These are phyloP conservation scores for Andrena cerasifolii DNA, from an alignment of 1,140 invertebrate species.

Conservation along the genomic window DNA sequence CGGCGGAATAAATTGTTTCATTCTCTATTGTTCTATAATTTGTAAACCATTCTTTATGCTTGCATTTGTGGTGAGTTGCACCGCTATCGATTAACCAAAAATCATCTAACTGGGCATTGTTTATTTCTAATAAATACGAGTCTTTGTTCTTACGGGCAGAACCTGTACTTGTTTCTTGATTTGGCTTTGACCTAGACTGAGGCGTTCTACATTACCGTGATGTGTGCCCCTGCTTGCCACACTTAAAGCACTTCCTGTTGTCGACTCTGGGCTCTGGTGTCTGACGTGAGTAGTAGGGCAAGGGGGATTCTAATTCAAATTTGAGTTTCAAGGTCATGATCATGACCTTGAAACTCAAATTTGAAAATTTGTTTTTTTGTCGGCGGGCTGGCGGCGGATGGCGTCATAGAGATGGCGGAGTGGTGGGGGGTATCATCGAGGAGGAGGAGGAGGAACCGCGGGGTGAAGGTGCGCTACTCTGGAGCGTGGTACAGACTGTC, in stretches of 20 bases:
- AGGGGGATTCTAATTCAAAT: too few species aligned
- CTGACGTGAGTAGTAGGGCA: too few species aligned
- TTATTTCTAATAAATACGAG: constrained; percentile 20
- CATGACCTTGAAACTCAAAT: too few species aligned
- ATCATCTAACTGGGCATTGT: constrained; percentile 31
- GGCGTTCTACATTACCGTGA: background rate
- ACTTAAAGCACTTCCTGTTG: background rate
- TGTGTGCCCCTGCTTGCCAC: background rate
- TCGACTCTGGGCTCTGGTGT: background rate
- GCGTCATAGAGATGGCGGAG: too few species aligned
- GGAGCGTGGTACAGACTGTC: too few species aligned
- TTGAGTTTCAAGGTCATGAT: too few species aligned
- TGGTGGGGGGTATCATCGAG: too few species aligned
- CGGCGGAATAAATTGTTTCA: constrained; percentile 31
- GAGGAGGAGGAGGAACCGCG: too few species aligned
- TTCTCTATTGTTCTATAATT: constrained; percentile 30
- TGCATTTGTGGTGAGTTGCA: constrained; percentile 29
- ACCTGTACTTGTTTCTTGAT: background rate
- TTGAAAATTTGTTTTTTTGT: too few species aligned
- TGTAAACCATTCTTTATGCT: constrained; percentile 12
- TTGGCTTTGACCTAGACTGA: too few species aligned
- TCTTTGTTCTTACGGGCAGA: background rate
- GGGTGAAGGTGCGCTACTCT: too few species aligned
- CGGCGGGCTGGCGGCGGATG: too few species aligned
- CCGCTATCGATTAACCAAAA: constrained; percentile 31